A percentile compares a stretch with the other conserved stretches of the same genome.
These are phyloP conservation scores for Melieria crassipennis DNA, from an alignment of 2,888 invertebrate species.

Conservation along the genomic window DNA sequence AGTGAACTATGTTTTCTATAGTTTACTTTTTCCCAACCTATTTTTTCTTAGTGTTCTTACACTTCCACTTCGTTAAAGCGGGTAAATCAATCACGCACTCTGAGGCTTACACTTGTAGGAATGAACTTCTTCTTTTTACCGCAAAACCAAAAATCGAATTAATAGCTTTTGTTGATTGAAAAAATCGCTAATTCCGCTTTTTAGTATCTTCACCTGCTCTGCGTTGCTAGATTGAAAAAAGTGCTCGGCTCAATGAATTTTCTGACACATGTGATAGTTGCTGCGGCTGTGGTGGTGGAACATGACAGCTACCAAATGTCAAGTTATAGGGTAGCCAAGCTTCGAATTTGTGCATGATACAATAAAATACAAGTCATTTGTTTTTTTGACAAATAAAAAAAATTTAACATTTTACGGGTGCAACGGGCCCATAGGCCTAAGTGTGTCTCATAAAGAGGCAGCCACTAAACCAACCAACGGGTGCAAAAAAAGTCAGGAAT, in stretches of 20 bases:
- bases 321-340: slow-evolving; percentile 5
- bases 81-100: too few relatives aligned
- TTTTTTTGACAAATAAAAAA: too few relatives aligned
- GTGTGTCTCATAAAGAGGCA: too few relatives aligned
- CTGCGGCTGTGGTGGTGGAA: too few relatives aligned
- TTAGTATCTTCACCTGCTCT: slow-evolving; percentile 15
- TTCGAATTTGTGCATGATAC: slow-evolving; percentile 1
- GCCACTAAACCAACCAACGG: too few relatives aligned
- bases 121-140: background rate
- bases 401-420: too few relatives aligned
- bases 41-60: slow-evolving; percentile 1
- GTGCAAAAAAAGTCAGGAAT: too few relatives aligned
- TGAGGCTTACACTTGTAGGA: background rate
- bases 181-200: too few relatives aligned
- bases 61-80: too few relatives aligned
- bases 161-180: slow-evolving; percentile 5
- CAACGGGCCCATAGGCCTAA: too few relatives aligned
- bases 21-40: slow-evolving; percentile 19
- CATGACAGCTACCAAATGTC: too few relatives aligned
- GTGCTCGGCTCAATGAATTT: slow-evolving; percentile 23
- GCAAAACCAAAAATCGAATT: background rate
- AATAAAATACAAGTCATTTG: background rate
- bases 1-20: slow-evolving; percentile 12
- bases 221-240: slow-evolving; percentile 19
- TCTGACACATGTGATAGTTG: slow-evolving; percentile 14